phyloP scores from a whole-genome alignment of 2,888 invertebrate genomes.

The Netelia inedita region DNA sequence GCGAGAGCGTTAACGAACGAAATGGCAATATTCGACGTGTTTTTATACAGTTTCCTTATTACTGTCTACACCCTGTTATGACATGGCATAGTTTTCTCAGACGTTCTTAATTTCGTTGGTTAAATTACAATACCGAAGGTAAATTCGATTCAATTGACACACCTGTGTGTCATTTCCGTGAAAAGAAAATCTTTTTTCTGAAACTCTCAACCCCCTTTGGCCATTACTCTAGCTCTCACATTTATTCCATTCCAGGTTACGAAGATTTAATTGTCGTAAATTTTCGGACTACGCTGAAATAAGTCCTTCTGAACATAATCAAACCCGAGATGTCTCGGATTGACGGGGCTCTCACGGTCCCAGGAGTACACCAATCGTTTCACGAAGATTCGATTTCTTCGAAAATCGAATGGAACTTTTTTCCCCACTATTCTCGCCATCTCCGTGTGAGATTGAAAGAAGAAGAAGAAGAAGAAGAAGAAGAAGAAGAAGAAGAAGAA shows the following conservation, averaged over 20 bases:
- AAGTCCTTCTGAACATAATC: constrained; percentile 20
- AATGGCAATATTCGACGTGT: constrained; percentile 31
- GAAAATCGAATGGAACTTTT: constrained; percentile 45
- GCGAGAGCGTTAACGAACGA: constrained; percentile 45
- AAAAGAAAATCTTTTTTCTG: constrained; percentile 3
- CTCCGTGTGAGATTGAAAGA: constrained; percentile 11
- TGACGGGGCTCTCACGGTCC: constrained; percentile 31
- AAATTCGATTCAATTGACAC: neutral
- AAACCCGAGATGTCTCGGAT: constrained; percentile 36
- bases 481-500: constrained; percentile 1
- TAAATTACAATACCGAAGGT: neutral
- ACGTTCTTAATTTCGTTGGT: neutral
- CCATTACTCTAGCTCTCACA: neutral
- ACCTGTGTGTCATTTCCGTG: too few species aligned
- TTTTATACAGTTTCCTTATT: neutral
- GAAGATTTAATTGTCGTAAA: constrained; percentile 1
- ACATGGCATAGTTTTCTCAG: neutral
- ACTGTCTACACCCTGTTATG: neutral
- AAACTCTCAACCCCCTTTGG: neutral
- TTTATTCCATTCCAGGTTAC: neutral
- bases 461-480: constrained; percentile 1
- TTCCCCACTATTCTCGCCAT: constrained; percentile 32
- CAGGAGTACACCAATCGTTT: constrained; percentile 31
- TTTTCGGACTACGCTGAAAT: constrained; percentile 2
- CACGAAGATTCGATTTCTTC: constrained; percentile 36